phyloP scores from a whole-genome alignment of 2,888 invertebrate genomes.

The Lissonota sp. region DNA sequence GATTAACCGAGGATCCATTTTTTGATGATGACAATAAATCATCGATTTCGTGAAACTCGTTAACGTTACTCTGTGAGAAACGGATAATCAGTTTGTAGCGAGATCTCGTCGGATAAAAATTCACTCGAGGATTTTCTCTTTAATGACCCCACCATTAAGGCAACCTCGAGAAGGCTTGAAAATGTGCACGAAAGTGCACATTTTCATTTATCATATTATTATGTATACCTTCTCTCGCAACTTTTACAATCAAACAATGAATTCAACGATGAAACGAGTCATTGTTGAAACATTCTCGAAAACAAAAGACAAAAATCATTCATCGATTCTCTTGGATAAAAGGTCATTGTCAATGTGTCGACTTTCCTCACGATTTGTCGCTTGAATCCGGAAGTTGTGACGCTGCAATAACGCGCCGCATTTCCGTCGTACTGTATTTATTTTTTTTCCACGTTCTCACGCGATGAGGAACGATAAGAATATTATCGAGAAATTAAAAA shows the following conservation, averaged over 20 bases:
- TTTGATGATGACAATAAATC: not conserved
- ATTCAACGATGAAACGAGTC: not conserved
- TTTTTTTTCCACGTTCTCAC: conserved; percentile 36
- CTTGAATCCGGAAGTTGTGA: not conserved
- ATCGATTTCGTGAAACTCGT: conserved; percentile 1
- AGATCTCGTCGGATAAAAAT: not conserved
- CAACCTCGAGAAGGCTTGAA: not conserved
- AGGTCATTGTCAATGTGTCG: conserved; percentile 36
- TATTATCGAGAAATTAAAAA: conserved; percentile 20
- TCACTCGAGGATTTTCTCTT: conserved; percentile 31
- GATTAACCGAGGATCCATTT: too few species aligned
- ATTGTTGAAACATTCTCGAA: conserved; percentile 14
- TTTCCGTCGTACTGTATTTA: not conserved
- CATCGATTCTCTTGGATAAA: conserved; percentile 15
- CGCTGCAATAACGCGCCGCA: not conserved
- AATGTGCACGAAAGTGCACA: too few species aligned
- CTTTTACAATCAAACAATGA: not conserved
- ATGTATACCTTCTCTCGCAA: not conserved
- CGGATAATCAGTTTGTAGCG: not conserved
- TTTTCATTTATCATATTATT: not conserved
- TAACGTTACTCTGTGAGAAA: not conserved
- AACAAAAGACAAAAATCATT: conserved; percentile 8
- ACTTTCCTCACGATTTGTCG: conserved; percentile 7
- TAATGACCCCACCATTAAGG: conserved; percentile 17
- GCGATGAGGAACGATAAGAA: conserved; percentile 45